These are phyloP conservation scores for Parasteatoda tepidariorum DNA, from an alignment of 1,140 invertebrate genomes.

Conservation along the genomic window DNA sequence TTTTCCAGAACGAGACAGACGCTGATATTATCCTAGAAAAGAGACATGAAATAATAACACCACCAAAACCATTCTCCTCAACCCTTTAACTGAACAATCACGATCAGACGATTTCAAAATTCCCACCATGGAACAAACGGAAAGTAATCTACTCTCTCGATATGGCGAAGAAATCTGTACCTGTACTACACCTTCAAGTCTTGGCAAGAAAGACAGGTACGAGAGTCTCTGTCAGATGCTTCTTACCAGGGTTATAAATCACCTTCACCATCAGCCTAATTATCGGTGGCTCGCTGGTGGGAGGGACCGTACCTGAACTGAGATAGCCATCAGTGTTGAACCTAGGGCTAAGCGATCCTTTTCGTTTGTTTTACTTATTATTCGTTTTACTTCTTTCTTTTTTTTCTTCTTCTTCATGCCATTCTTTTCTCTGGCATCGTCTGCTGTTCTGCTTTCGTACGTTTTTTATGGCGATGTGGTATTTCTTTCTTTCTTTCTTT, in stretches of 20 bases:
- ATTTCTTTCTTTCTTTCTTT: background rate
- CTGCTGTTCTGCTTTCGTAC: background rate
- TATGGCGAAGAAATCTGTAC: background rate
- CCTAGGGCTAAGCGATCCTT: slow-evolving; percentile 57
- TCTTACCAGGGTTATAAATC: slow-evolving; percentile 56
- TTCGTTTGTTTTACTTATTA: slow-evolving; percentile 59
- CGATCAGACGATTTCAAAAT: background rate
- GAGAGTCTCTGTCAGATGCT: slow-evolving; percentile 39
- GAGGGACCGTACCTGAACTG: slow-evolving; percentile 26
- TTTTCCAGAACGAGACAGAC: background rate
- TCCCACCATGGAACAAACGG: background rate
- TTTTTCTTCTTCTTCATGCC: background rate
- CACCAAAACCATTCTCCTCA: background rate
- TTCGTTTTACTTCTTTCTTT: background rate
- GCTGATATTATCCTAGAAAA: too few relatives aligned
- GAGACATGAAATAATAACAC: background rate
- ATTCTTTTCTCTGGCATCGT: background rate
- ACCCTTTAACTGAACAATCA: background rate
- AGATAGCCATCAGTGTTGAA: slow-evolving; percentile 56
- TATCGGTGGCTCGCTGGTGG: slow-evolving; percentile 55
- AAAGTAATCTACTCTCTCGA: slow-evolving; percentile 28
- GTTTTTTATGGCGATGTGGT: background rate
- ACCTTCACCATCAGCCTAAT: slow-evolving; percentile 55
- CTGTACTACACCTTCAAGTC: background rate
- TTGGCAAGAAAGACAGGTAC: background rate